Evolutionary conservation across 1,140 invertebrate species (phyloP).

Genomic region (roundworm (Caenorhabditis elegans)): DNA sequence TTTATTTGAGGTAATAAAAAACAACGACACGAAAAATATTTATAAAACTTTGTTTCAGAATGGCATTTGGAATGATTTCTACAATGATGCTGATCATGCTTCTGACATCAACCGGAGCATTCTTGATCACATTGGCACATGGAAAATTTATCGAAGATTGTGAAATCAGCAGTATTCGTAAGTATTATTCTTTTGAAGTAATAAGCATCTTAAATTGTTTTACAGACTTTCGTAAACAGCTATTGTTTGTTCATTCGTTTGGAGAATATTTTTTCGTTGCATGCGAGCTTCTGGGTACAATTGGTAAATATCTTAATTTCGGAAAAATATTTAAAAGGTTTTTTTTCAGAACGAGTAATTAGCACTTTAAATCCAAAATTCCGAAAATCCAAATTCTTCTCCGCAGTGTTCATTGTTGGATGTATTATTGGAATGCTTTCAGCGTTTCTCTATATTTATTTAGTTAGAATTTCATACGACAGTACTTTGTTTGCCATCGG

Average conservation of each 20-base stretch:
- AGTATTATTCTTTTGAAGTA: neutral
- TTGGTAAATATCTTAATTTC: neutral
- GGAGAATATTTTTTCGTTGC: neutral
- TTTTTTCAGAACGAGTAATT: neutral
- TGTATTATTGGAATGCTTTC: neutral
- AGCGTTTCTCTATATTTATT: neutral
- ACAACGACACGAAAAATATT: no score
- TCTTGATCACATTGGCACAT: neutral
- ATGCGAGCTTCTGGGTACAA: neutral
- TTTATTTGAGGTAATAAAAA: neutral
- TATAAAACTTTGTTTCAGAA: neutral
- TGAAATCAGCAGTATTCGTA: neutral
- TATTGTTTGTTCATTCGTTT: neutral
- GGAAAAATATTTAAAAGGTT: neutral
- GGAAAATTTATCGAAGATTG: constrained; percentile 1
- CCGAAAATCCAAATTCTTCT: neutral
- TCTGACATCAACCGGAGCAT: neutral
- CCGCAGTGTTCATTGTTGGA: neutral
- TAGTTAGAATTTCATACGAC: neutral
- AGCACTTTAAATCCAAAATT: neutral
- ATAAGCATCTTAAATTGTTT: neutral
- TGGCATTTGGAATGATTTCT: neutral
- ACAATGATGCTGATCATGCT: neutral
- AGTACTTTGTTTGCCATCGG: neutral
- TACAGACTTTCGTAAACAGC: neutral